Conservation (phyloP, 1,140 invertebrate species). For the Cydia strobilella region DNA sequence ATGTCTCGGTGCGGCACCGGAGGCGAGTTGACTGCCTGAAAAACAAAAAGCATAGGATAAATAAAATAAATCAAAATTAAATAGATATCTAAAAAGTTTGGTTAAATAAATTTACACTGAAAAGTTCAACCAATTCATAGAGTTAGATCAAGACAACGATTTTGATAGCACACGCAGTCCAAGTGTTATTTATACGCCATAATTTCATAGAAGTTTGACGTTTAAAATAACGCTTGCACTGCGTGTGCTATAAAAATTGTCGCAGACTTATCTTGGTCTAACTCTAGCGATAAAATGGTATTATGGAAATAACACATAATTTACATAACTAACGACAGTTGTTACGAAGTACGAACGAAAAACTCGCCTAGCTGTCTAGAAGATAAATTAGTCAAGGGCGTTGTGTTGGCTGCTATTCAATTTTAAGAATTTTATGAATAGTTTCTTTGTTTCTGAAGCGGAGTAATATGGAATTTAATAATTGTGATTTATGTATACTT, state of each 20-base stretch:
- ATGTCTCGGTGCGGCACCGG: slow-evolving; percentile 68
- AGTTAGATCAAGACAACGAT: too few relatives aligned
- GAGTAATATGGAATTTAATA: slow-evolving; percentile 17
- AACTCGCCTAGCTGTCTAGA: slow-evolving; percentile 47
- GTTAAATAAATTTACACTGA: background rate
- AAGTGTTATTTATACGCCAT: too few relatives aligned
- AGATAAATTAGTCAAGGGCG: slow-evolving; percentile 48
- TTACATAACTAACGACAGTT: slow-evolving; percentile 25
- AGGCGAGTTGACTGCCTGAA: slow-evolving; percentile 77
- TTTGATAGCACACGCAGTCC: too few relatives aligned
- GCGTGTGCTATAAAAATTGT: too few relatives aligned
- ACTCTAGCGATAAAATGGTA: background rate
- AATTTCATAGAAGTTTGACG: too few relatives aligned
- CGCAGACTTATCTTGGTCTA: too few relatives aligned
- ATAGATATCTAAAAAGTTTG: background rate
- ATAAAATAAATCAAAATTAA: background rate
- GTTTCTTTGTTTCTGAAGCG: slow-evolving; percentile 45
- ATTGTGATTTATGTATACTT: slow-evolving; percentile 20
- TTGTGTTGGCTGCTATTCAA: slow-evolving; percentile 48
- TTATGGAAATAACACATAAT: slow-evolving; percentile 30
- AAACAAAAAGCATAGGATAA: slow-evolving; percentile 39
- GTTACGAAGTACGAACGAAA: slow-evolving; percentile 36
- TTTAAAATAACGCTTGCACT: too few relatives aligned
- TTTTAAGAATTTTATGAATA: slow-evolving; percentile 45
- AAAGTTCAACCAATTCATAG: background rate